These are phyloP conservation scores for Augiades crinisus DNA, from an alignment of 2,888 invertebrate genomes.

Conservation along the genomic window DNA sequence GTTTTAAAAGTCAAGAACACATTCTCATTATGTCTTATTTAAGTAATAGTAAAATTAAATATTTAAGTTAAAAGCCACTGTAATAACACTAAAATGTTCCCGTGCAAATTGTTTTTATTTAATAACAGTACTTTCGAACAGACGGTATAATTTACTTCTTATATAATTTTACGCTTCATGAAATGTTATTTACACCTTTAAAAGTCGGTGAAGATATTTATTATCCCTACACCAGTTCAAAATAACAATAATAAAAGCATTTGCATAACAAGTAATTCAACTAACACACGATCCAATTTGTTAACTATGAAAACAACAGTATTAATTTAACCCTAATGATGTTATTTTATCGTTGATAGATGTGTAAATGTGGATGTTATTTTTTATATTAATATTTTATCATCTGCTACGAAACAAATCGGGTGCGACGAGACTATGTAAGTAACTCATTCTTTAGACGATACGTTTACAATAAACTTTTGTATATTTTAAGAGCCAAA, in stretches of 20 bases:
- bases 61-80: background rate
- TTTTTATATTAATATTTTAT: conserved; percentile 47
- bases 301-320: conserved; percentile 6
- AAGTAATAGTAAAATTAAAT: conserved; percentile 3
- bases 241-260: conserved; percentile 4
- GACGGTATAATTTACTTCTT: conserved; percentile 2
- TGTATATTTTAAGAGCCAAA: conserved; percentile 58
- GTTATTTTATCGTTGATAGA: conserved; percentile 23
- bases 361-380: conserved; percentile 41
- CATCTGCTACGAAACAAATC: conserved; percentile 44
- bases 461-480: conserved; percentile 53
- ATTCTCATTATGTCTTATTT: conserved; percentile 2
- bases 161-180: background rate
- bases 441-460: conserved; percentile 69
- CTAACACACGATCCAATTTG: conserved; percentile 1
- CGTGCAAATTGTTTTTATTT: conserved; percentile 1
- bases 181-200: background rate
- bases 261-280: conserved; percentile 16
- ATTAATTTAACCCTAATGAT: conserved; percentile 12
- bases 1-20: conserved; percentile 10
- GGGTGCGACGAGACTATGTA: conserved; percentile 78
- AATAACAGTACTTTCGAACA: background rate
- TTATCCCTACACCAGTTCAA: background rate
- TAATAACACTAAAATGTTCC: background rate
- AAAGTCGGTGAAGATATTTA: background rate